These are phyloP conservation scores for Octopus sinensis DNA, from an alignment of 1,140 invertebrate genomes.

Conservation along the genomic window DNA sequence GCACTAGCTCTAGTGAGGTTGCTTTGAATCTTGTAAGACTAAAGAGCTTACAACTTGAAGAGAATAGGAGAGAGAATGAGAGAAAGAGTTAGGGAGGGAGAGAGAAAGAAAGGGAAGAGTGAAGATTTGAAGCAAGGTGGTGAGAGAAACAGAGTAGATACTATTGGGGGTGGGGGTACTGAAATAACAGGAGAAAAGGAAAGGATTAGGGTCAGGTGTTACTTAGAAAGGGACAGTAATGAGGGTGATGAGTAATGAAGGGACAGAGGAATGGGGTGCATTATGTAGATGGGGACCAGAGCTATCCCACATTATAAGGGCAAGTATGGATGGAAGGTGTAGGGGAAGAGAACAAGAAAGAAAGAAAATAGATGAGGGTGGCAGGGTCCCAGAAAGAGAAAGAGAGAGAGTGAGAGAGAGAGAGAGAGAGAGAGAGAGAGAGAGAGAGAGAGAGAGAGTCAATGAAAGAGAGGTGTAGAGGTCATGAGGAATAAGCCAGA, in stretches of 20 bases:
- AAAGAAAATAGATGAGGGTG: slow-evolving; percentile 5
- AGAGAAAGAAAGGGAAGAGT: slow-evolving; percentile 1
- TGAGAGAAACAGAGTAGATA: not conserved
- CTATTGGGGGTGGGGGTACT: no score
- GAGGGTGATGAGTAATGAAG: no score
- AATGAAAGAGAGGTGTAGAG: slow-evolving; percentile 15
- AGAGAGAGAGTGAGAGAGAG: slow-evolving; percentile 4
- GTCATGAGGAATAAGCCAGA: slow-evolving; percentile 35
- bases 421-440: slow-evolving; percentile 20
- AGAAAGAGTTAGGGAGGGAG: not conserved
- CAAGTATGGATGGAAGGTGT: no score
- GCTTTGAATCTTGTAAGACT: no score
- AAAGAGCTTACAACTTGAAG: no score
- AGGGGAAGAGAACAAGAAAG: not conserved
- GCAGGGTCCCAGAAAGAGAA: not conserved
- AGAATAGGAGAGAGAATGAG: not conserved
- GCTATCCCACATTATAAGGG: no score
- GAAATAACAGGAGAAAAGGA: no score
- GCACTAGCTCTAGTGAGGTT: no score
- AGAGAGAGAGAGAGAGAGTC: slow-evolving; percentile 15
- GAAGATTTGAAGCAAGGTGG: not conserved
- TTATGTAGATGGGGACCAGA: no score
- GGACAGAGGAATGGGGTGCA: no score
- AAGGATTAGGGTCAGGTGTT: no score
- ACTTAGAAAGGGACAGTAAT: no score